These are phyloP conservation scores for Numida meleagris DNA, from an alignment of 2,113 vertebrate genomes.

Conservation along the genomic window DNA sequence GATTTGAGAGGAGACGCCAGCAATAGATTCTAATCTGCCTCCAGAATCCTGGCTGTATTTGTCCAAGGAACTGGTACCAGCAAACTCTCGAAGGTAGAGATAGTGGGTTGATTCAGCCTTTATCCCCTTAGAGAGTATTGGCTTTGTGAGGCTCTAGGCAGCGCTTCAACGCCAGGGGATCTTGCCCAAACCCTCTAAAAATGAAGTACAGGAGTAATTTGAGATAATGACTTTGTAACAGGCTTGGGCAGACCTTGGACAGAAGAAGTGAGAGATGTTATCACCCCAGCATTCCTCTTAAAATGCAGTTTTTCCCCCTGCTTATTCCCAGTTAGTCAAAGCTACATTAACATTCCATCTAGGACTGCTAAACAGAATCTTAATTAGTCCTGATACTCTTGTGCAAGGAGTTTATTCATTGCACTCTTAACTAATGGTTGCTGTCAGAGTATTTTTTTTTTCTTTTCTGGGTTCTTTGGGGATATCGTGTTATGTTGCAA, in stretches of 20 bases:
- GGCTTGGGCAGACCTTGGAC: slow-evolving; percentile 80
- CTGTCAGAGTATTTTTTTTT: slow-evolving; percentile 75
- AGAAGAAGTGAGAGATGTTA: slow-evolving; percentile 83
- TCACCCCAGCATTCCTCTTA: slow-evolving; percentile 81
- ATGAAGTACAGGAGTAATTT: slow-evolving; percentile 81
- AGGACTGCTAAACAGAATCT: slow-evolving; percentile 83
- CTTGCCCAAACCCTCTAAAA: slow-evolving; percentile 76
- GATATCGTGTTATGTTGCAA: slow-evolving; percentile 76
- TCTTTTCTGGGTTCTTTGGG: slow-evolving; percentile 75
- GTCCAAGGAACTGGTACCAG: slow-evolving; percentile 76
- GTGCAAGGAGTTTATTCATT: slow-evolving; percentile 80
- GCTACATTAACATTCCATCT: slow-evolving; percentile 85
- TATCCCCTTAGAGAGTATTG: slow-evolving; percentile 84
- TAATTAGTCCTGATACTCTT: slow-evolving; percentile 84
- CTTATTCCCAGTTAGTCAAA: slow-evolving; percentile 78
- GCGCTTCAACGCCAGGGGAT: slow-evolving; percentile 73
- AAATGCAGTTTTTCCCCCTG: slow-evolving; percentile 71
- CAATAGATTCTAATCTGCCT: slow-evolving; percentile 75
- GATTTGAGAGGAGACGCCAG: slow-evolving; percentile 71
- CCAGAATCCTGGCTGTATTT: slow-evolving; percentile 72
- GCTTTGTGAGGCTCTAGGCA: slow-evolving; percentile 78
- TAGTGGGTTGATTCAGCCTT: slow-evolving; percentile 78
- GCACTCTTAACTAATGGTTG: slow-evolving; percentile 77
- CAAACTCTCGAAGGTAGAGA: slow-evolving; percentile 75
- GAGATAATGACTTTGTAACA: slow-evolving; percentile 85